Conservation (phyloP, 1,140 invertebrate species). For the Drosophila saltans region DNA sequence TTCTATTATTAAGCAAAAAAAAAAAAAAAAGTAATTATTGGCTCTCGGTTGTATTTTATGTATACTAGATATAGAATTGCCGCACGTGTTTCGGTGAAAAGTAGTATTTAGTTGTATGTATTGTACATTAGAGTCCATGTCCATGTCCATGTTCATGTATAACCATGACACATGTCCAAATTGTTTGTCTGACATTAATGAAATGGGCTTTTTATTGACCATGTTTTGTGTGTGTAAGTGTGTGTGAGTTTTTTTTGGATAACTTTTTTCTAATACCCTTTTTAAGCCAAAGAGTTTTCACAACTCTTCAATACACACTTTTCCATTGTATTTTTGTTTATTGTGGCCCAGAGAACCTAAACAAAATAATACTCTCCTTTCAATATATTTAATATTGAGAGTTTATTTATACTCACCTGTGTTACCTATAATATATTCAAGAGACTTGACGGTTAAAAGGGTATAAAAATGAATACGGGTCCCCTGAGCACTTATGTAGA, state of each 20-base stretch:
- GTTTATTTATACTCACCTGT: too few species aligned
- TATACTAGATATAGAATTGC: conserved; percentile 50
- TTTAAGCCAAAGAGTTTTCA: background rate
- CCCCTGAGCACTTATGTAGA: background rate
- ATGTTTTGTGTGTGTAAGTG: conserved; percentile 37
- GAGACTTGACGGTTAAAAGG: background rate
- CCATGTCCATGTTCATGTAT: conserved; percentile 44
- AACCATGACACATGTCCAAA: conserved; percentile 53
- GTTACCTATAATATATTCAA: too few species aligned
- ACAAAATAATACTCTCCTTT: too few species aligned
- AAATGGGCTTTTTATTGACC: conserved; percentile 71
- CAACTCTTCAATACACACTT: background rate
- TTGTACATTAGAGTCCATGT: conserved; percentile 36
- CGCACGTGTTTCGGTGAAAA: conserved; percentile 58
- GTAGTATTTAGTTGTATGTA: conserved; percentile 14
- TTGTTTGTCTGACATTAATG: conserved; percentile 67
- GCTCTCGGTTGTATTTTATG: conserved; percentile 17
- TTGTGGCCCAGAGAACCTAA: too few species aligned
- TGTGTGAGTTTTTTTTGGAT: conserved; percentile 8
- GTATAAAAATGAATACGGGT: background rate
- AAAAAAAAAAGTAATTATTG: conserved; percentile 49
- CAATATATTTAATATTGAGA: too few species aligned
- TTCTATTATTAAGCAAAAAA: conserved; percentile 60
- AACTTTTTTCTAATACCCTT: background rate
- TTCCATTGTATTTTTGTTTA: too few species aligned